Percentiles rank a stretch among this genome's conserved stretches.
Conservation (phyloP, 2,113 vertebrate species). For the Colossoma macropomum region DNA sequence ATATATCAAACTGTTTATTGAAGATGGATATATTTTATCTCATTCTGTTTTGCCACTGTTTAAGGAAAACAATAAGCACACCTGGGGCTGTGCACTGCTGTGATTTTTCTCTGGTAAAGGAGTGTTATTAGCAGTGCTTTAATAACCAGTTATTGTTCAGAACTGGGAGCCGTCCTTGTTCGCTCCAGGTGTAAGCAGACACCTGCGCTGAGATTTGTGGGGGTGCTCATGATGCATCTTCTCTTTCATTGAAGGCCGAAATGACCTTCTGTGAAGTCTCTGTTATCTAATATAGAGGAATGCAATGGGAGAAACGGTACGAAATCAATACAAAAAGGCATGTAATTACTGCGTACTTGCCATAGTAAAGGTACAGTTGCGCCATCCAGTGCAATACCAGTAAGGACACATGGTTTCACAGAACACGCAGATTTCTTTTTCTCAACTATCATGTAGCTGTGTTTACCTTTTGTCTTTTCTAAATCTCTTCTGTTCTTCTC, state of each 20-base stretch:
- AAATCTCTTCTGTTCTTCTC: too few relatives aligned
- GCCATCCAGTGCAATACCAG: not conserved
- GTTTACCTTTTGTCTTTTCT: not conserved
- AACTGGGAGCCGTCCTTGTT: not conserved
- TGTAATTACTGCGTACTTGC: not conserved
- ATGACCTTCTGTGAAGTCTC: conserved; percentile 8
- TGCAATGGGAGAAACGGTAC: not conserved
- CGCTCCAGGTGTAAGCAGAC: not conserved
- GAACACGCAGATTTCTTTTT: not conserved
- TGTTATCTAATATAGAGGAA: not conserved
- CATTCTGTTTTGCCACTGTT: too few relatives aligned
- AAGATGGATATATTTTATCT: too few relatives aligned
- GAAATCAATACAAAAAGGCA: not conserved
- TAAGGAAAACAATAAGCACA: too few relatives aligned
- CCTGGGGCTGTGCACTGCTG: too few relatives aligned
- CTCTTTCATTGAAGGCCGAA: not conserved
- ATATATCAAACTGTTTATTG: too few relatives aligned
- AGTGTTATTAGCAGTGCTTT: not conserved
- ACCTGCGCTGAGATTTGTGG: not conserved
- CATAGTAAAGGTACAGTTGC: not conserved
- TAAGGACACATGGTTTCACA: not conserved
- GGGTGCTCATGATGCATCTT: not conserved
- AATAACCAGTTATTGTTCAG: not conserved
- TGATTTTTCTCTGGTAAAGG: too few relatives aligned
- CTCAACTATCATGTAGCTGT: not conserved